phyloP scores from a whole-genome alignment of 2,797 vertebrate genomes.

The Acanthurus tractus region DNA sequence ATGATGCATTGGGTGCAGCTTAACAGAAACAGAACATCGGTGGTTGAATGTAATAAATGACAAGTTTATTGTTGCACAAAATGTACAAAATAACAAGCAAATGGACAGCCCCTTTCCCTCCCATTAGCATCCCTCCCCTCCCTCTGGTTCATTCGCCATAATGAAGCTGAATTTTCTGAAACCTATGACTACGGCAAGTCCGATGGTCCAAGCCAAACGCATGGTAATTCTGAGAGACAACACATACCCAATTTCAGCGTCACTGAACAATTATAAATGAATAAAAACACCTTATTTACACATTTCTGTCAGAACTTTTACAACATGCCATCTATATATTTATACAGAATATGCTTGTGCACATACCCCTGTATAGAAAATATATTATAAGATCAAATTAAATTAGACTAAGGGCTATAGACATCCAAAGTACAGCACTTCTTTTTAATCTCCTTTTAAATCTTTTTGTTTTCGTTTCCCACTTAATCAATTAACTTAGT shows the following conservation, averaged over 20 bases:
- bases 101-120: constrained; percentile 80
- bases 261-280: constrained; percentile 91
- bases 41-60: constrained; percentile 88
- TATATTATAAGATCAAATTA: constrained; percentile 88
- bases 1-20: neutral
- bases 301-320: constrained; percentile 87
- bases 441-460: constrained; percentile 70
- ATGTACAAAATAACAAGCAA: constrained; percentile 95
- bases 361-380: constrained; percentile 89
- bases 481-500: constrained; percentile 61
- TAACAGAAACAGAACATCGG: constrained; percentile 30
- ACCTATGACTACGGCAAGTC: constrained; percentile 86
- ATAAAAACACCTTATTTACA: constrained; percentile 91
- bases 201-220: constrained; percentile 86
- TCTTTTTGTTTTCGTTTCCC: constrained; percentile 64
- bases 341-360: constrained; percentile 86
- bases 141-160: constrained; percentile 78
- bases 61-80: constrained; percentile 93
- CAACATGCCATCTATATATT: constrained; percentile 90
- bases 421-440: constrained; percentile 87
- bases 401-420: constrained; percentile 87
- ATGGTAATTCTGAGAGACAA: constrained; percentile 87
- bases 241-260: constrained; percentile 87
- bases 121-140: constrained; percentile 59
- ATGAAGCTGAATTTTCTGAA: constrained; percentile 88